Percentiles rank a stretch among this genome's conserved stretches.
Conservation (phyloP, 2,888 invertebrate species). For the Chymomyza caudatula region DNA sequence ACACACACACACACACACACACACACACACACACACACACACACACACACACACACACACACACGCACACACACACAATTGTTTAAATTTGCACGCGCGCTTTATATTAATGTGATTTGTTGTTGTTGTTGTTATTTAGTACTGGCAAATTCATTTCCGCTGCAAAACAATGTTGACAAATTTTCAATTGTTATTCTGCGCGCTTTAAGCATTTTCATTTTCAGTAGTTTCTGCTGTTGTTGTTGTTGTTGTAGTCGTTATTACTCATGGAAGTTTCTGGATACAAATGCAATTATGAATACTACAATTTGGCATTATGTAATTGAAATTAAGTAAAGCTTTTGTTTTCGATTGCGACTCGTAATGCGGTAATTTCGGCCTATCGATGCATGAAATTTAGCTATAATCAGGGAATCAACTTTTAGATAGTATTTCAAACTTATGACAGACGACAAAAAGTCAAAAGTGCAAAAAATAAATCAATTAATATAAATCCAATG, state of each 20-base stretch:
- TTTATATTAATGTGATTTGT: background rate
- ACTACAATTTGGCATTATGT: background rate
- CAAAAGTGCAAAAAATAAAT: slow-evolving; percentile 27
- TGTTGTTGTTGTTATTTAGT: background rate
- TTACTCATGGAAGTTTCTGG: too few species aligned
- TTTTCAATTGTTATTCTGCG: background rate
- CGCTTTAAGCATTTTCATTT: background rate
- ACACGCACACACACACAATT: background rate
- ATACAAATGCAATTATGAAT: too few species aligned
- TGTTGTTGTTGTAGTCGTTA: too few species aligned
- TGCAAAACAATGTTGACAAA: background rate
- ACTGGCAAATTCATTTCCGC: background rate
- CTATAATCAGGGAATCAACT: background rate
- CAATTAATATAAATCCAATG: slow-evolving; percentile 14
- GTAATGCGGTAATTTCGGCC: background rate
- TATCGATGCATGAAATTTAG: background rate
- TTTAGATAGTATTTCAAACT: background rate
- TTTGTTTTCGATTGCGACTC: background rate
- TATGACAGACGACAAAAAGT: too few species aligned
- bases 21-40: too few species aligned
- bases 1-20: too few species aligned
- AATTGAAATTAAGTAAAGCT: background rate
- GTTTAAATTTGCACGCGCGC: background rate
- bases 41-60: too few species aligned
- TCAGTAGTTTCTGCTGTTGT: background rate